Evolutionary conservation across 2,797 vertebrate genomes (phyloP), one percentile per base, ranked within the genome.

Genomic region (Acanthurus lineatus): DNA sequence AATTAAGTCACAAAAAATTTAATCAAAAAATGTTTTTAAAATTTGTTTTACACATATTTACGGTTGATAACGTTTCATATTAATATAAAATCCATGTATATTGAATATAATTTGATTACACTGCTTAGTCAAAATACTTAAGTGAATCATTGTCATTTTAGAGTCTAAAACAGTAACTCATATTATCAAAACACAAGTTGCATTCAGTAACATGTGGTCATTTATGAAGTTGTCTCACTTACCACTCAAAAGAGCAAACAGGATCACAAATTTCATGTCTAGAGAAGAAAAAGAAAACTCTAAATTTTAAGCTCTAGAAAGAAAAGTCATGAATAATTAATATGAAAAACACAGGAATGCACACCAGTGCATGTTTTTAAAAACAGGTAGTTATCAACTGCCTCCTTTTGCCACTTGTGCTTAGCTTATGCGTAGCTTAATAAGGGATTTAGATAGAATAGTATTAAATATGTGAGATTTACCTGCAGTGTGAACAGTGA

Each of bases 171-270:
- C 5, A 73, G 22, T 0, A n/a, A 11, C 48, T 12, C 2, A 40
- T 4, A 5, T 15, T 20, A 38, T 47, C 15, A 15, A 20, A 44
- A 32, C 10, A 19, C 7, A 57, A 7, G 28, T 32, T 32, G 28
- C 28, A 19, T 20, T 44, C 0, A 52, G 32, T 35, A 57, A n/a
- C 14, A 11, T 10, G 1, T 3, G 38, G 0, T 54, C 7, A 40
- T n/a, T 56, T 2, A 47, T 58, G 1, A 56, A 22, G 32, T 38
- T 32, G 6, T 28, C 17, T 35, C 54, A 88, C 89, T 90, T 73
- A 93, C 91, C 94, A 72, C 83, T 86, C 76, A 94, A 51, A 65
- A 92, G 51, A 5, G 72, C 76, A 76, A 91, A 64, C 25, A 93
- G 53, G 32, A 94, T 81, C 56, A 92, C 48, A 73, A 76, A 51